phyloP scores from a whole-genome alignment of 2,113 vertebrate species.

The Prunella fulvescens region DNA sequence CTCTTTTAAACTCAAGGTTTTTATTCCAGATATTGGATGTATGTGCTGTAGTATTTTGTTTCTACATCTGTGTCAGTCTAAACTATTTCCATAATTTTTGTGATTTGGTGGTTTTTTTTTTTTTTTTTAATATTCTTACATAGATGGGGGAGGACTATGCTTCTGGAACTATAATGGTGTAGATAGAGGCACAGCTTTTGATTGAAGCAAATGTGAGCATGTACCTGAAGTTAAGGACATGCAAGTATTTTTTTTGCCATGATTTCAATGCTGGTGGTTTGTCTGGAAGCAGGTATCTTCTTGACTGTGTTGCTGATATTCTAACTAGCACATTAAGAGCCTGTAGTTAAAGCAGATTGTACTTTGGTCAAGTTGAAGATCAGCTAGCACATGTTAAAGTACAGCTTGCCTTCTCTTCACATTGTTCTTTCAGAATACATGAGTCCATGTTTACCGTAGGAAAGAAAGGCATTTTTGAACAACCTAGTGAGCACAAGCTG shows the following conservation, averaged over 20 bases:
- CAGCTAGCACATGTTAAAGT: not conserved
- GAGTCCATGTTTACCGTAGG: not conserved
- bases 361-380: conserved; percentile 7
- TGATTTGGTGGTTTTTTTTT: not conserved
- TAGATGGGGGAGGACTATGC: not conserved
- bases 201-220: not conserved
- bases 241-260: not conserved
- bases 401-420: not conserved
- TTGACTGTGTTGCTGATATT: not conserved
- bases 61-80: not conserved
- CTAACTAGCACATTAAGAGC: not conserved
- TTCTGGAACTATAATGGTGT: not conserved
- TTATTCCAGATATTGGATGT: not conserved
- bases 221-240: not conserved
- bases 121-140: not conserved
- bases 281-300: not conserved
- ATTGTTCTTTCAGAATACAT: not conserved
- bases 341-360: not conserved
- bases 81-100: not conserved
- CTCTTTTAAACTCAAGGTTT: not conserved
- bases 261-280: not conserved
- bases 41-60: not conserved
- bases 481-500: not conserved
- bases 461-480: not conserved
- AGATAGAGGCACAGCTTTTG: not conserved